Evolutionary conservation across 2,797 vertebrate genomes (phyloP), one percentile per base, ranked within the genome.

Genomic region (Sebastes miniatus): DNA sequence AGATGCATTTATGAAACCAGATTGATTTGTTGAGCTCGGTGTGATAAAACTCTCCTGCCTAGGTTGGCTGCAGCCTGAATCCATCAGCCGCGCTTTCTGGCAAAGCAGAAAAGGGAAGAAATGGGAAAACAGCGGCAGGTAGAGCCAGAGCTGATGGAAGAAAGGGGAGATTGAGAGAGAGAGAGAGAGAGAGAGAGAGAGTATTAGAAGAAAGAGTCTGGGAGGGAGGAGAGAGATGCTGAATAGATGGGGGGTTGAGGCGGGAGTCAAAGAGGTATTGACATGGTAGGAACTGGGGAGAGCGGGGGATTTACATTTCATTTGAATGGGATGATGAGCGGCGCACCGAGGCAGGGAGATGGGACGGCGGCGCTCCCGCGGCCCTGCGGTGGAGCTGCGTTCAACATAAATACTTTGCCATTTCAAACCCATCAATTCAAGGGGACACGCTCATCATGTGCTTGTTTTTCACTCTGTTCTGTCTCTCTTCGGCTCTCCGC

Each of bases 251-350:
- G 2, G n/a, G 39, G 77, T 66, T 71, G 73, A 77, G 12, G 79
- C 25, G 3, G 67, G 83, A 84, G 85, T 87, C 76, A 83, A 85
- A 78, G 70, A 83, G 80, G 81, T 83, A 86, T 81, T 89, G 87
- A 90, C 81, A 85, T 76, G 70, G 64, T 50, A 34, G 84, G 68
- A 85, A 73, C 57, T 25, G 61, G 77, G 68, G 83, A 72, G 73
- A 81, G 80, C 12, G 0, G 69, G 87, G 87, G 91, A 92, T 90
- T 93, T 89, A 89, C 86, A 90, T 92, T 90, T 91, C 75, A 89
- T 86, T 90, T 90, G 80, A 91, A 90, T 84, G 79, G 86, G 85
- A 87, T 83, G 87, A 88, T 87, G 87, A 91, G 87, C 47, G 1
- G 65, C 27, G 65, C 58, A 4, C 2, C 20, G 74, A 69, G 67